Evolutionary conservation across 2,888 invertebrate genomes (phyloP).

Genomic region (Lithosia quadra): DNA sequence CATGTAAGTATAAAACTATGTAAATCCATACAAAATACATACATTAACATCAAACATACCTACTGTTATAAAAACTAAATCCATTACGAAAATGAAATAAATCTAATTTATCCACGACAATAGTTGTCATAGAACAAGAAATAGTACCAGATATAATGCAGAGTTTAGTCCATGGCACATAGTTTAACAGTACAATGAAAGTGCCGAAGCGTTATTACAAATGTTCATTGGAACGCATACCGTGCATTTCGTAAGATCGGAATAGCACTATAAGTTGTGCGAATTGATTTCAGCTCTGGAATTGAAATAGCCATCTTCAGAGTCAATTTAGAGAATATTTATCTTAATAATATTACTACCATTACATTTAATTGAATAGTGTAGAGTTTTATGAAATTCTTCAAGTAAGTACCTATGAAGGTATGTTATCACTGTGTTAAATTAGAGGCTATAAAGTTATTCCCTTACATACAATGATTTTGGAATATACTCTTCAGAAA

Average conservation of each 20-base stretch:
- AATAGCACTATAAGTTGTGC: conserved; percentile 54
- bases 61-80: neutral
- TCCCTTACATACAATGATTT: too few relatives aligned
- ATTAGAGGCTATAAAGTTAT: too few relatives aligned
- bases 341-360: too few relatives aligned
- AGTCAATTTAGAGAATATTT: conserved; percentile 21
- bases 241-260: conserved; percentile 58
- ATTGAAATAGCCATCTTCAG: conserved; percentile 22
- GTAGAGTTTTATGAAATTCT: neutral
- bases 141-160: conserved; percentile 19
- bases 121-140: conserved; percentile 8
- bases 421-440: too few relatives aligned
- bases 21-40: too few relatives aligned
- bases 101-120: neutral
- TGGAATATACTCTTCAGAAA: too few relatives aligned
- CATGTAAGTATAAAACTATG: too few relatives aligned
- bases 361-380: neutral
- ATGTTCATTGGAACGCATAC: conserved; percentile 60
- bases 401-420: too few relatives aligned
- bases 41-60: too few relatives aligned
- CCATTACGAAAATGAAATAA: neutral
- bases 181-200: conserved; percentile 58
- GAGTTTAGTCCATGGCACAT: conserved; percentile 46
- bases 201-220: conserved; percentile 50
- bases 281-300: conserved; percentile 38